phyloP scores from a whole-genome alignment of 2,888 invertebrate species.

The Andrena camellia region DNA sequence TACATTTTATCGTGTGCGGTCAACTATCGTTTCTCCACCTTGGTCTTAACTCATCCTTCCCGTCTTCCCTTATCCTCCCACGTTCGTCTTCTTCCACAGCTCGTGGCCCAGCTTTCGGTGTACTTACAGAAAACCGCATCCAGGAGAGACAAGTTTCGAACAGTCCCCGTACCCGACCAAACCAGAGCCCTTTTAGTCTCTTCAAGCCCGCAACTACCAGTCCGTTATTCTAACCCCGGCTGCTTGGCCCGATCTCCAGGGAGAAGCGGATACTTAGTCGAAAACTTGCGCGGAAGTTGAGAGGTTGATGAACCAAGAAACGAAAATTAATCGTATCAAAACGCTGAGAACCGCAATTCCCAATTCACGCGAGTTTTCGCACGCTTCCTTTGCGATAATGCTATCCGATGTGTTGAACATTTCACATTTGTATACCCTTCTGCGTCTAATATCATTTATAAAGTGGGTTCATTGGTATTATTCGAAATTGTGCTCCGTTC shows the following conservation, averaged over 20 bases:
- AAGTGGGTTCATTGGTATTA: too few species aligned
- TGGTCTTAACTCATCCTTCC: constrained; percentile 16
- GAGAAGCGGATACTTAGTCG: constrained; percentile 70
- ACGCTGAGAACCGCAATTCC: constrained; percentile 43
- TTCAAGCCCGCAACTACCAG: constrained; percentile 53
- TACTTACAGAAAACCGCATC: constrained; percentile 74
- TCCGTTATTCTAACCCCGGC: constrained; percentile 74
- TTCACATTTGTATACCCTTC: too few species aligned
- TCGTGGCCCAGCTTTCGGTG: constrained; percentile 58
- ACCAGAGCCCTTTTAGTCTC: constrained; percentile 63
- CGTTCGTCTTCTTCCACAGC: constrained; percentile 51
- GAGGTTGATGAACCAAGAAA: constrained; percentile 69
- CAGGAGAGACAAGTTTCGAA: constrained; percentile 74
- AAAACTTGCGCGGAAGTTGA: constrained; percentile 70
- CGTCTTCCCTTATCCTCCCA: constrained; percentile 6
- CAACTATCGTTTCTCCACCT: constrained; percentile 58
- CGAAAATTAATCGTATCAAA: constrained; percentile 74
- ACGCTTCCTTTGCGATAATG: not conserved
- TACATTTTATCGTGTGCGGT: constrained; percentile 73
- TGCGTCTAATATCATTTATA: too few species aligned
- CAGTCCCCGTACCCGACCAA: constrained; percentile 57
- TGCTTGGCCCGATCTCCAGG: constrained; percentile 67
- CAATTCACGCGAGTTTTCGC: constrained; percentile 31
- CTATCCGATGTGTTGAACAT: too few species aligned
- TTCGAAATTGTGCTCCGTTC: not conserved